Evolutionary conservation across 2,888 invertebrate species (phyloP).

Genomic region (Phrixothrix hirtus): DNA sequence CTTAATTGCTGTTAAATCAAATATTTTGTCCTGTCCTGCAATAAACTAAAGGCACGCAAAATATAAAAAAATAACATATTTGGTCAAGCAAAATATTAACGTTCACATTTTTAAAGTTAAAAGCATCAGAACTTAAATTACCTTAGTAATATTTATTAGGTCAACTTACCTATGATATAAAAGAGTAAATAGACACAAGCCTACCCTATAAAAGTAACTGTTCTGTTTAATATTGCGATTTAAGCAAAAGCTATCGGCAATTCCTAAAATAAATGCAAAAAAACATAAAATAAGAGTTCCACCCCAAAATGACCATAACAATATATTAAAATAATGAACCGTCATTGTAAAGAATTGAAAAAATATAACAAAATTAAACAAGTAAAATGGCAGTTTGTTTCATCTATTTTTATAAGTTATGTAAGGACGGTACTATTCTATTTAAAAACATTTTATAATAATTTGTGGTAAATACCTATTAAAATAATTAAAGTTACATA

Average conservation of each 20-base stretch:
- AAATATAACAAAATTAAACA: slow-evolving; percentile 1
- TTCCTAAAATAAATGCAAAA: slow-evolving; percentile 33
- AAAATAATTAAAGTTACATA: slow-evolving; percentile 18
- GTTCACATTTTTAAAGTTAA: too few relatives aligned
- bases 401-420: slow-evolving; percentile 21
- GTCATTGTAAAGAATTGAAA: too few relatives aligned
- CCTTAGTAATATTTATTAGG: not conserved
- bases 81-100: too few relatives aligned
- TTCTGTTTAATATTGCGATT: slow-evolving; percentile 6
- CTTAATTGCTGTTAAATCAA: too few relatives aligned
- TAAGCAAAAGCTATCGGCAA: slow-evolving; percentile 30
- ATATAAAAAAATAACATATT: too few relatives aligned
- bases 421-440: slow-evolving; percentile 10
- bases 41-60: too few relatives aligned
- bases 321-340: slow-evolving; percentile 24
- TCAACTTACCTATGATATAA: not conserved
- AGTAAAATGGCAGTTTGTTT: slow-evolving; percentile 13
- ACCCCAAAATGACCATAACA: slow-evolving; percentile 33
- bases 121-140: too few relatives aligned
- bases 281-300: slow-evolving; percentile 28
- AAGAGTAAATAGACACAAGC: too few relatives aligned
- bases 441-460: too few relatives aligned
- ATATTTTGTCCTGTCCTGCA: too few relatives aligned
- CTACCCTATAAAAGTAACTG: too few relatives aligned
- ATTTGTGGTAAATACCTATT: too few relatives aligned